These are phyloP conservation scores for Rhopilema esculentum DNA, from an alignment of 30 jellyfish, hydroid and myxozoan genomes.

Conservation along the genomic window DNA sequence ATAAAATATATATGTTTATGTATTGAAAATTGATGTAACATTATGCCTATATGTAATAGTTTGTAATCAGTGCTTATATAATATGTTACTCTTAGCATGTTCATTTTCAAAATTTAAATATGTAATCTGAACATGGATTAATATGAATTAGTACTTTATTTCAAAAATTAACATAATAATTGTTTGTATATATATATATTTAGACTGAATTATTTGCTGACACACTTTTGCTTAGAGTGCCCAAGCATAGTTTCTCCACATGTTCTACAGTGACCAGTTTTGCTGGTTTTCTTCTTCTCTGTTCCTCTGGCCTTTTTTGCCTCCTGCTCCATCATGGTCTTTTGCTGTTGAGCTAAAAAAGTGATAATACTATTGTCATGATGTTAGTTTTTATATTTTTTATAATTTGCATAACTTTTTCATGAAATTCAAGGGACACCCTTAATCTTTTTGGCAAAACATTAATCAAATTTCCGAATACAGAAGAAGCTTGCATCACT, in stretches of 20 bases:
- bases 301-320: conserved; percentile 1
- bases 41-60: background rate
- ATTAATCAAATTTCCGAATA: background rate
- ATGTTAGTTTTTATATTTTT: background rate
- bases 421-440: background rate
- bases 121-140: background rate
- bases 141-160: background rate
- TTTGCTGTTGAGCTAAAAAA: conserved; percentile 12
- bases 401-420: background rate
- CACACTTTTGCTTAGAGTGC: conserved; percentile 2
- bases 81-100: background rate
- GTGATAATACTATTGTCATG: background rate
- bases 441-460: background rate
- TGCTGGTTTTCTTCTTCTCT: background rate
- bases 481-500: background rate
- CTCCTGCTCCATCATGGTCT: background rate
- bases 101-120: background rate
- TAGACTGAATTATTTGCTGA: background rate
- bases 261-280: conserved; percentile 8
- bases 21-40: too few relatives aligned
- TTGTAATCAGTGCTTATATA: background rate
- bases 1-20: too few relatives aligned
- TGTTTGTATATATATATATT: background rate
- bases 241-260: conserved; percentile 10
- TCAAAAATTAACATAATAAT: background rate